Conservation (phyloP, 23 tunicate genomes). For the Trididemnum clinides region DNA sequence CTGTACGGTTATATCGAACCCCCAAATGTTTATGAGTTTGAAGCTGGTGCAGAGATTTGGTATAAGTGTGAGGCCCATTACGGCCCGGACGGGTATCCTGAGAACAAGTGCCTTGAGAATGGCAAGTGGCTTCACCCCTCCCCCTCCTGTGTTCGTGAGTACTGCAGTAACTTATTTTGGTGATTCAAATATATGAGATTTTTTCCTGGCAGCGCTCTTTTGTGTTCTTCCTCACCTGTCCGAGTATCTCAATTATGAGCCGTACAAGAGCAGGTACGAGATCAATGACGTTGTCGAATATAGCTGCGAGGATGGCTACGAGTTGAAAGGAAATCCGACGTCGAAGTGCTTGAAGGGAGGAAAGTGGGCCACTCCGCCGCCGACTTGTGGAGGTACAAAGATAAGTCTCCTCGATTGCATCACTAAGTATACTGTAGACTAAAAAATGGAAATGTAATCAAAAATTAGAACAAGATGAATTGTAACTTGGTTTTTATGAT, state of each 20-base stretch:
- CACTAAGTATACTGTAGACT: no score
- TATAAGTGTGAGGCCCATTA: background rate
- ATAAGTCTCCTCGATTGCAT: background rate
- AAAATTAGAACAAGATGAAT: no score
- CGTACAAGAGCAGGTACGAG: background rate
- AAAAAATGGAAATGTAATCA: no score
- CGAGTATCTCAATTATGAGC: background rate
- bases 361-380: background rate
- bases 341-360: background rate
- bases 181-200: background rate
- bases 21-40: background rate
- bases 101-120: background rate
- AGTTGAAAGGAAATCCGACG: background rate
- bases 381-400: background rate
- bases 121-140: background rate
- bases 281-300: background rate
- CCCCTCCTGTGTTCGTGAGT: background rate
- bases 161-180: background rate
- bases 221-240: background rate
- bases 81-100: background rate
- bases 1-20: background rate
- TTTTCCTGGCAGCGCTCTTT: background rate
- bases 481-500: no score
- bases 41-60: background rate
- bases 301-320: background rate